These are phyloP conservation scores for Myopa tessellatipennis DNA, from an alignment of 2,888 invertebrate species.

Conservation along the genomic window DNA sequence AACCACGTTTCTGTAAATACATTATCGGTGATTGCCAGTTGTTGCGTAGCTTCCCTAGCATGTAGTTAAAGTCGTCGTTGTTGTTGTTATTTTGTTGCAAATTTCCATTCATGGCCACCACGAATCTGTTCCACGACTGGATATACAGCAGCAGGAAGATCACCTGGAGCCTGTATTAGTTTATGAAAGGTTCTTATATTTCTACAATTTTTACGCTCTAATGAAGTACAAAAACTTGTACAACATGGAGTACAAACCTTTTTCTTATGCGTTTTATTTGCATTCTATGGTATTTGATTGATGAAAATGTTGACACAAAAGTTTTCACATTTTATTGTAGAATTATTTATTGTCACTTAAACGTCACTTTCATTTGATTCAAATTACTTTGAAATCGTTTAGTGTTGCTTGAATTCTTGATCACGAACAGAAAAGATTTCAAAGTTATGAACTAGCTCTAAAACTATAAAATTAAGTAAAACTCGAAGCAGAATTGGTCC, in stretches of 20 bases:
- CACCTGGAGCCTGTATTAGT: neutral
- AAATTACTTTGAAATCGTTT: too few relatives aligned
- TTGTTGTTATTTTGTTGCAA: neutral
- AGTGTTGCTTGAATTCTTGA: too few relatives aligned
- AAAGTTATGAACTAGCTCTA: too few relatives aligned
- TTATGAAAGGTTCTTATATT: neutral
- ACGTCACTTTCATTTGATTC: too few relatives aligned
- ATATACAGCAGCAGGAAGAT: neutral
- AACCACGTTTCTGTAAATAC: constrained; percentile 45
- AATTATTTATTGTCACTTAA: too few relatives aligned
- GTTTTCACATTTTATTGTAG: too few relatives aligned
- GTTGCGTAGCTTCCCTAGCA: constrained; percentile 41
- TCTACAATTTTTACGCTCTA: neutral
- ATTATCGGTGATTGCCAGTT: constrained; percentile 46
- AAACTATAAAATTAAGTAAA: too few relatives aligned
- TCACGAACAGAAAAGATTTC: too few relatives aligned
- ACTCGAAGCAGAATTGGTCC: too few relatives aligned
- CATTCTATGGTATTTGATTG: neutral
- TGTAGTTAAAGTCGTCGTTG: constrained; percentile 3
- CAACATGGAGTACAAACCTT: neutral
- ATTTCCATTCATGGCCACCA: neutral
- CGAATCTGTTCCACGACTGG: neutral
- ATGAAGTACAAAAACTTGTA: neutral
- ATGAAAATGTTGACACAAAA: too few relatives aligned
- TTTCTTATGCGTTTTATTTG: neutral